These are phyloP conservation scores for Dicyrtoma fusca DNA, from an alignment of 2,888 invertebrate species.

Conservation along the genomic window DNA sequence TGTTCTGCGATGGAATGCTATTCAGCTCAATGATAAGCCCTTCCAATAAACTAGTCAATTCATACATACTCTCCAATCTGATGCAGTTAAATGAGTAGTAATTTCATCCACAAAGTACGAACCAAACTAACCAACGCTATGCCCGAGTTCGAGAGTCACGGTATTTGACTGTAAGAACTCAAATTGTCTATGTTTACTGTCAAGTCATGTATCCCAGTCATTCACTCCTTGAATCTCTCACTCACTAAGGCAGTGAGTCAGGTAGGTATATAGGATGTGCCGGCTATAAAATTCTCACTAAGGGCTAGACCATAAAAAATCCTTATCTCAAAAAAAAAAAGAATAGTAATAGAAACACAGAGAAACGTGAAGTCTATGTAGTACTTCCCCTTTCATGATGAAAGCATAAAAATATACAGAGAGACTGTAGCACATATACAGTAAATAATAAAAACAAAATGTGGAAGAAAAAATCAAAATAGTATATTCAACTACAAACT, in stretches of 20 bases:
- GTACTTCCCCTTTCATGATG: too few relatives aligned
- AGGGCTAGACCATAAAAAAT: too few relatives aligned
- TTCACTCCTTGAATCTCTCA: slow-evolving; percentile 15
- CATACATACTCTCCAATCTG: too few relatives aligned
- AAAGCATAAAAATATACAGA: too few relatives aligned
- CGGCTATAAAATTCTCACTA: too few relatives aligned
- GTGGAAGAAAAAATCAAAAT: too few relatives aligned
- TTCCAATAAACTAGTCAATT: not conserved
- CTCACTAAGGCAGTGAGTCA: slow-evolving; percentile 10
- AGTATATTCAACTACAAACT: too few relatives aligned
- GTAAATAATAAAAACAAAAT: too few relatives aligned
- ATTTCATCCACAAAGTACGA: not conserved
- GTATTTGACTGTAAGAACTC: not conserved
- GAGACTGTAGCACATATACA: too few relatives aligned
- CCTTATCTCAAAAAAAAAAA: too few relatives aligned
- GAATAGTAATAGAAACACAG: not conserved
- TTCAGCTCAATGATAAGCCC: not conserved
- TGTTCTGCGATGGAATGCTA: not conserved
- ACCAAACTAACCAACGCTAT: not conserved
- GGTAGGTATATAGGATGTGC: slow-evolving; percentile 34
- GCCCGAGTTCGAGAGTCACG: slow-evolving; percentile 5
- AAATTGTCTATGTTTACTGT: not conserved
- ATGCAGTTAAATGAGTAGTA: not conserved
- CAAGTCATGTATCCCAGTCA: slow-evolving; percentile 12
- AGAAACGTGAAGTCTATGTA: not conserved